phyloP scores from a whole-genome alignment of 2,797 vertebrate genomes.

The Chelidonichthys spinosus region DNA sequence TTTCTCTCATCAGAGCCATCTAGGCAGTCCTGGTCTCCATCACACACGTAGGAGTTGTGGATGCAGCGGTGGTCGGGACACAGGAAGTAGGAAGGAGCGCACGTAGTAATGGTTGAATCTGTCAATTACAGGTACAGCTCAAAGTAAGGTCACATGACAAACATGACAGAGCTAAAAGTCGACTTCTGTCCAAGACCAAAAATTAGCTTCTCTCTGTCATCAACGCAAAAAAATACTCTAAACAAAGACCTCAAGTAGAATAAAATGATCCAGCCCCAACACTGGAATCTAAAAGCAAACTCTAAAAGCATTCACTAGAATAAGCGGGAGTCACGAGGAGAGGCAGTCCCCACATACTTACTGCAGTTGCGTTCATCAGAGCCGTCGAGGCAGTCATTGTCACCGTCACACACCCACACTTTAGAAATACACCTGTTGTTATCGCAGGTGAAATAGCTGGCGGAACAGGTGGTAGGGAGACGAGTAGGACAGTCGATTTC shows the following conservation, averaged over 20 bases:
- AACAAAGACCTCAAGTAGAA: too few species aligned
- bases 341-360: constrained; percentile 77
- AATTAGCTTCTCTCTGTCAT: too few species aligned
- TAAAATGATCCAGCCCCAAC: too few species aligned
- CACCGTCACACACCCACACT: constrained; percentile 90
- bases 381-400: constrained; percentile 94
- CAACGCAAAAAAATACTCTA: too few species aligned
- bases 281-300: too few species aligned
- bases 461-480: constrained; percentile 81
- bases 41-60: constrained; percentile 85
- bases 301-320: too few species aligned
- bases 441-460: constrained; percentile 85
- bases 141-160: not conserved
- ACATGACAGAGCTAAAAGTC: not conserved
- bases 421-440: constrained; percentile 88
- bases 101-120: constrained; percentile 88
- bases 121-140: constrained; percentile 30
- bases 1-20: constrained; percentile 92
- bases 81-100: constrained; percentile 87
- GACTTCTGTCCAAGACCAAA: not conserved
- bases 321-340: too few species aligned
- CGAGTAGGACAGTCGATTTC: constrained; percentile 89
- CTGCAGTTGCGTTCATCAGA: constrained; percentile 94
- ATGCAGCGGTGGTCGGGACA: constrained; percentile 94
- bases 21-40: constrained; percentile 92